A percentile compares a stretch with the other conserved stretches of the same genome.
Conservation (phyloP, 35 echinoderm and acorn worm species). For the Eucidaris tribuloides region DNA sequence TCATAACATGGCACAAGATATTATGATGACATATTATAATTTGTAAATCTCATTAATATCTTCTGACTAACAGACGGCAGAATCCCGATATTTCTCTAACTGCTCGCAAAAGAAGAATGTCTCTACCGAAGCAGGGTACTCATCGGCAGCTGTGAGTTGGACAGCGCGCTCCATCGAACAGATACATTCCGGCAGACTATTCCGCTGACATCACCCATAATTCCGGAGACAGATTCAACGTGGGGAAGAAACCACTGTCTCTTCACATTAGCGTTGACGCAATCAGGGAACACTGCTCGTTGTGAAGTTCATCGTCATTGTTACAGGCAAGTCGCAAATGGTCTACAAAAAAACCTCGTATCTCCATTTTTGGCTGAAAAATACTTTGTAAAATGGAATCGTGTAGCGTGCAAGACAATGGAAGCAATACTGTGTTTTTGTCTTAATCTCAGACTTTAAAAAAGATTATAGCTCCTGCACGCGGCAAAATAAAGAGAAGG, state of each 20-base stretch:
- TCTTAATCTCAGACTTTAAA: too few relatives aligned
- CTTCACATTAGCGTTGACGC: not conserved
- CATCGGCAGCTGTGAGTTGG: not conserved
- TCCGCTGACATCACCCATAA: not conserved
- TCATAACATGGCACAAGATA: too few relatives aligned
- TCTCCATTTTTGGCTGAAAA: too few relatives aligned
- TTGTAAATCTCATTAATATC: too few relatives aligned
- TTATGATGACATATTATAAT: too few relatives aligned
- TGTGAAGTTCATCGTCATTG: conserved; percentile 1
- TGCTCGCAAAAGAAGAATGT: not conserved
- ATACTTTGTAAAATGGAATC: too few relatives aligned
- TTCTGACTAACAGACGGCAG: not conserved
- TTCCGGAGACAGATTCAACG: not conserved
- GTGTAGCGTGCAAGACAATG: too few relatives aligned
- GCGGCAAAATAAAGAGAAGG: too few relatives aligned
- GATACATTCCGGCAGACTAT: not conserved
- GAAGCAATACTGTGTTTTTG: too few relatives aligned
- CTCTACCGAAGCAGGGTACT: not conserved
- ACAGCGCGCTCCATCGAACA: not conserved
- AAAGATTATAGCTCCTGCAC: too few relatives aligned
- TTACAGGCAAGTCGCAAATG: conserved; percentile 10
- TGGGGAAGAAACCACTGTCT: not conserved
- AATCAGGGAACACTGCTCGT: not conserved
- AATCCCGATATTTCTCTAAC: not conserved
- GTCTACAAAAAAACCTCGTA: too few relatives aligned